phyloP scores from a whole-genome alignment of 2,797 vertebrate genomes.

The Enteromius treurensis region DNA sequence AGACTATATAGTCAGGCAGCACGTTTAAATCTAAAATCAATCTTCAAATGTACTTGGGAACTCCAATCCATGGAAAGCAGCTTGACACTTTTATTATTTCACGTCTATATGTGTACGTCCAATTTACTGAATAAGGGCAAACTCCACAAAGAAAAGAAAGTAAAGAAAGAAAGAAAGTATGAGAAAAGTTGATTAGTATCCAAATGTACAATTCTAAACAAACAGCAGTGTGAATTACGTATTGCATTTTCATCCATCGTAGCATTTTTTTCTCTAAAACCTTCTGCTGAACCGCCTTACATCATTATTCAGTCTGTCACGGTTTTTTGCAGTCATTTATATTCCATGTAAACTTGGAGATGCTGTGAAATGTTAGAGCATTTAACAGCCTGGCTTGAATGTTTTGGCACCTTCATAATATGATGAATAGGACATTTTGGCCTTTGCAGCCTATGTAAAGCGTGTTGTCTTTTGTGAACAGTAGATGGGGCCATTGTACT shows the following conservation, averaged over 20 bases:
- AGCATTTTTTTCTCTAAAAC: background rate
- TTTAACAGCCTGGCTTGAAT: conserved; percentile 1
- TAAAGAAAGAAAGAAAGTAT: background rate
- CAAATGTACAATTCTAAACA: background rate
- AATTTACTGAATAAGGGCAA: conserved; percentile 7
- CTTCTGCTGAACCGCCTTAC: background rate
- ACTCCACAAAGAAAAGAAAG: background rate
- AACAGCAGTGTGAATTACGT: background rate
- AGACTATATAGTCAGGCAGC: conserved; percentile 1
- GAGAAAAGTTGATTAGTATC: background rate
- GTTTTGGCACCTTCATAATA: conserved; percentile 9
- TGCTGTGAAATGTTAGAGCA: background rate
- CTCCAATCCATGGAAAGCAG: background rate
- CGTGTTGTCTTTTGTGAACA: background rate
- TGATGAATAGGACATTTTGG: background rate
- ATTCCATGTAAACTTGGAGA: background rate
- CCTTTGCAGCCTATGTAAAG: background rate
- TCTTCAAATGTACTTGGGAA: conserved; percentile 1
- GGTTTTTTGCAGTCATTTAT: conserved; percentile 5
- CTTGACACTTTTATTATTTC: conserved; percentile 13
- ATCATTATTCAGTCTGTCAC: background rate
- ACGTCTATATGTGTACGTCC: background rate
- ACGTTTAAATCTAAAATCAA: conserved; percentile 22
- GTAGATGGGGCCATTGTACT: conserved; percentile 24
- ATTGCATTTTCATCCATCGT: background rate